Evolutionary conservation across 2,797 vertebrate species (phyloP), one percentile per base, ranked within the genome.

Genomic region (Amazonetta brasiliensis): DNA sequence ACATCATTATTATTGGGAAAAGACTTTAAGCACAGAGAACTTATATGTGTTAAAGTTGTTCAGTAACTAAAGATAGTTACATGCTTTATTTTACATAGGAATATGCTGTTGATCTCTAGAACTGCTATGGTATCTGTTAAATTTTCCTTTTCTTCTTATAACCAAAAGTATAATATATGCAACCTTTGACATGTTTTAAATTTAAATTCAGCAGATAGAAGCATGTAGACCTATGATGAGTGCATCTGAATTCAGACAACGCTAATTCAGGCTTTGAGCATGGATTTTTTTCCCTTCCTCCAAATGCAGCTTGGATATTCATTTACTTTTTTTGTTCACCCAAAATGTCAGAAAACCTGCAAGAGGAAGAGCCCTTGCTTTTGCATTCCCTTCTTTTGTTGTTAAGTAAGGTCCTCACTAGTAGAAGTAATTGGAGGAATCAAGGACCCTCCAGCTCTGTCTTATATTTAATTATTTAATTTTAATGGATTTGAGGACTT

Each of bases 1-100:
- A 89, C 71, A 69, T 20, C 69, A 80, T 86, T 74, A 77, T 66
- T 96, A 82, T 55, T 91, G 37, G 63, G 23, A 64, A 93, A 94
- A 21, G 23, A 59, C 76, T 85, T 59, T 66, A 66, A 63, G 80
- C 7, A 71, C 39, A 33, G 55, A 71, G 41, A 91, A 69, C 37
- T 69, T 72, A 11, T 26, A 19, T n/a, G 20, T 74, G 67, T 95
- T 81, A 67, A 79, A 94, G 33, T 56, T 63, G 44, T 86, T 89
- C 60, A 33, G 31, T 84, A 82, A 76, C 50, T 90, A 48, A 84
- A 84, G 71, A 77, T 44, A 22, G 22, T 92, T 94, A 26, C 41
- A 11, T 67, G 74, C 56, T 84, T 90, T 94, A 78, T 89, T 95
- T 94, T 80, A 30, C 59, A 64, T 4, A 54, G 16, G 20, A 83